Evolutionary conservation across 2,797 vertebrate species (phyloP).

Genomic region (Peromyscus eremicus): DNA sequence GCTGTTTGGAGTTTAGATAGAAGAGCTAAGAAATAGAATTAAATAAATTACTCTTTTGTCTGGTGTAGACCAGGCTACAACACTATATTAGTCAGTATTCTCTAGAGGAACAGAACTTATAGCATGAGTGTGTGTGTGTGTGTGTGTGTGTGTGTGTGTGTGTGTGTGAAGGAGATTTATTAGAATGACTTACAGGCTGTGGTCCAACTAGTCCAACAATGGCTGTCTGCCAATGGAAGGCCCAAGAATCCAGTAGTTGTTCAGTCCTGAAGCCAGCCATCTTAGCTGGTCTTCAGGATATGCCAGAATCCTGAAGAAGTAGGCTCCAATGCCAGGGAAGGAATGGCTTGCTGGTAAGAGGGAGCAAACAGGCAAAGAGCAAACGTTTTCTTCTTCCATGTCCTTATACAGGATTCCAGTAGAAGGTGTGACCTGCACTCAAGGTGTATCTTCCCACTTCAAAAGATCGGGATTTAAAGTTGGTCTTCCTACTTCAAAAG

Average conservation of each 20-base stretch:
- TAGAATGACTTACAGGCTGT: background rate
- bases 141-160: background rate
- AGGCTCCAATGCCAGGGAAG: background rate
- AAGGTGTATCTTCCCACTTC: background rate
- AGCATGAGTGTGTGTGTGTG: background rate
- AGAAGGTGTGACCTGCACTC: background rate
- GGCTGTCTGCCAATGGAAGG: background rate
- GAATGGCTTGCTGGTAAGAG: background rate
- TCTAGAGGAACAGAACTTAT: background rate
- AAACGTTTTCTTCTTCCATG: background rate
- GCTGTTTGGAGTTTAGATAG: background rate
- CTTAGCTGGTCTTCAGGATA: background rate
- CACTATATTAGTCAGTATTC: background rate
- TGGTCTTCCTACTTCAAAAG: background rate
- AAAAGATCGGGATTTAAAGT: background rate
- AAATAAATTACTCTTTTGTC: constrained; percentile 25
- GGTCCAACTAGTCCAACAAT: background rate
- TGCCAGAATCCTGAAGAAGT: background rate
- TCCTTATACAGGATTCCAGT: background rate
- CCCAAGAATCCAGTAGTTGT: background rate
- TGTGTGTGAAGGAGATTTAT: background rate
- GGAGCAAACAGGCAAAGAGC: background rate
- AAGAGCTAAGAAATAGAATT: constrained; percentile 34
- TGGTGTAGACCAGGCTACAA: background rate
- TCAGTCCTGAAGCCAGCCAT: background rate